Base-by-base conservation (phyloP, 2,888 invertebrate genomes). In the Dyspetes luteomarginatus region DNA sequence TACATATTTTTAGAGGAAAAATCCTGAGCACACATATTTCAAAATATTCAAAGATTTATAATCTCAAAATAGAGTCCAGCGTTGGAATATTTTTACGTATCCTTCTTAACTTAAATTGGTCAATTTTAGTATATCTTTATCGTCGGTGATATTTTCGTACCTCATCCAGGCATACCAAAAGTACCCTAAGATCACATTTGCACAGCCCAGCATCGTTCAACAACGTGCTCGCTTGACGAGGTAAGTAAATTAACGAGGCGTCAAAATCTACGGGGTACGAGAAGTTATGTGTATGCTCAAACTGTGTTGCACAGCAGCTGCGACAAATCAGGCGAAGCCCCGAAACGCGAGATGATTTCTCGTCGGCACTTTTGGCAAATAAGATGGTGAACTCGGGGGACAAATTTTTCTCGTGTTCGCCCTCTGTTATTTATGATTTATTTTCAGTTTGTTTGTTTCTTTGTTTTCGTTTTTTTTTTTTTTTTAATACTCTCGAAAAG, bases 291-390 rank as follows among this genome's bases (percentile, higher is more conserved):
- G 15, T n/a, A n/a, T 15, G 12, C 67, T n/a, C 22, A 4, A 52
- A 52, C 24, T 24, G 22, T 52, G 22, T 60, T 64, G n/a, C 68
- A 28, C 19, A 43, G 83, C 85, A 85, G 85, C 85, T 85, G 85
- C 84, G 85, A 86, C 85, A 84, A 86, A 84, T 85, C 85, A 79
- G 81, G 84, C 78, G 60, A 69, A 78, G 36, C 48, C 24, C 52
- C 67, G 65, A 30, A 79, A 78, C 58, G 71, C 73, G 68, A 68
- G 64, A 64, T 69, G 50, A 77, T 81, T 81, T 81, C 65, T 62
- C 72, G 65, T 64, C 81, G 73, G 68, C 58, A 65, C 28, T 52
- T 43, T 67, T 78, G 65, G 81, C 81, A 52, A 74, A 67, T 74
- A 60, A 68, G 60, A 67, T 26, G 48, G 62, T 52, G 58, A 43